Conservation (phyloP, 1,140 invertebrate species). For the Branchinecta lindahli region DNA sequence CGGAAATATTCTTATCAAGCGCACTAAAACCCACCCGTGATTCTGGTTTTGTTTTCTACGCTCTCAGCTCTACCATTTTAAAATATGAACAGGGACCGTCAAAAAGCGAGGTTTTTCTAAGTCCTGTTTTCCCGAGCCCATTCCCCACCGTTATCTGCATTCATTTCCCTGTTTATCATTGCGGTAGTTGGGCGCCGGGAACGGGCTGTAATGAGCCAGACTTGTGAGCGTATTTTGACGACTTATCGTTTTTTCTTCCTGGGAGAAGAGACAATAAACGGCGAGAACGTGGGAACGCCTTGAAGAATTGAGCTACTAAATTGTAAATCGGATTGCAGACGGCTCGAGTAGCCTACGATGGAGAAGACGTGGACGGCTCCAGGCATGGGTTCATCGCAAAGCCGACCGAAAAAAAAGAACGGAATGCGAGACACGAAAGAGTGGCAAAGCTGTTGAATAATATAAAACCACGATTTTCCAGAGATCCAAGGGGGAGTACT, state of each 20-base stretch:
- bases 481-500: too few relatives aligned
- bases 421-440: too few relatives aligned
- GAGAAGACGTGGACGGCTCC: too few relatives aligned
- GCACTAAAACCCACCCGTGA: background rate
- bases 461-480: too few relatives aligned
- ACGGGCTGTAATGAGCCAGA: slow-evolving; percentile 1
- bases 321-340: too few relatives aligned
- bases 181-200: background rate
- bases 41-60: background rate
- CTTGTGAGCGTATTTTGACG: background rate
- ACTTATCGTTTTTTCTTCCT: slow-evolving; percentile 9
- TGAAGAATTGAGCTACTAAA: too few relatives aligned
- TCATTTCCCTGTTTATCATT: slow-evolving; percentile 9
- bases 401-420: too few relatives aligned
- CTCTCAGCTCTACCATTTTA: background rate
- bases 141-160: background rate
- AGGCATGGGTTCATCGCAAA: too few relatives aligned
- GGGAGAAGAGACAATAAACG: too few relatives aligned
- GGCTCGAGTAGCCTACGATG: too few relatives aligned
- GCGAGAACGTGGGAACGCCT: too few relatives aligned
- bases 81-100: background rate
- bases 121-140: background rate
- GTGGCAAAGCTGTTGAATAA: too few relatives aligned
- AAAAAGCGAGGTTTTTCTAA: background rate
- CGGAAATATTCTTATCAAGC: background rate